phyloP scores from a whole-genome alignment of 2,797 vertebrate species.

The Stomatorhinus walkeri region DNA sequence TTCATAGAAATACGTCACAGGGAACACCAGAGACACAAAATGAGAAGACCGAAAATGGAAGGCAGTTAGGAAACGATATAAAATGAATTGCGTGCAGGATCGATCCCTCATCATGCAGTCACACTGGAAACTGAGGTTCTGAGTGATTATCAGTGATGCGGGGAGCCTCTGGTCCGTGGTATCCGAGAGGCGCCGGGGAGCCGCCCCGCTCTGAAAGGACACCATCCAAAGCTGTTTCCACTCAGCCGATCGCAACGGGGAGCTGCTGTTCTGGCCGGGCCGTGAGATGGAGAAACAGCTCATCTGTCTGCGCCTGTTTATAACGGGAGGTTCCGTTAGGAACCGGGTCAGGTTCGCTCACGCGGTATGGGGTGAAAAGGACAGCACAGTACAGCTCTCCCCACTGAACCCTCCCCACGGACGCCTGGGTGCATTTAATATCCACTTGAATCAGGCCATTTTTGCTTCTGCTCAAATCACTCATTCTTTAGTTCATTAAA shows the following conservation, averaged over 20 bases:
- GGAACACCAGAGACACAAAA: not conserved
- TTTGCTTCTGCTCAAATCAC: not conserved
- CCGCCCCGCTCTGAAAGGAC: not conserved
- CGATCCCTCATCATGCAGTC: not conserved
- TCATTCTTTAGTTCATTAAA: not conserved
- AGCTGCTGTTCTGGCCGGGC: not conserved
- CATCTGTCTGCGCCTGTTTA: not conserved
- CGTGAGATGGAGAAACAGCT: not conserved
- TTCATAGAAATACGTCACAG: not conserved
- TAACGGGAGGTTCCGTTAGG: not conserved
- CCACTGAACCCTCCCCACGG: not conserved
- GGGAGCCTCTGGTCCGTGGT: not conserved
- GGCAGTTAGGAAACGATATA: not conserved
- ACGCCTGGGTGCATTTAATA: not conserved
- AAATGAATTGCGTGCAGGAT: not conserved
- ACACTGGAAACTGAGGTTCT: not conserved
- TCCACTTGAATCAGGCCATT: not conserved
- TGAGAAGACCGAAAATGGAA: not conserved
- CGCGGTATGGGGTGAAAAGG: not conserved
- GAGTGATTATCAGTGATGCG: not conserved
- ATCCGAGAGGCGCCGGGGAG: not conserved
- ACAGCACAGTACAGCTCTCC: not conserved
- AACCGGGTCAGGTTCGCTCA: not conserved
- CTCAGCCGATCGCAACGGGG: not conserved
- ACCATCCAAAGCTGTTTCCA: not conserved